These are phyloP conservation scores for Perccottus glenii DNA, from an alignment of 2,113 vertebrate species.

Conservation along the genomic window DNA sequence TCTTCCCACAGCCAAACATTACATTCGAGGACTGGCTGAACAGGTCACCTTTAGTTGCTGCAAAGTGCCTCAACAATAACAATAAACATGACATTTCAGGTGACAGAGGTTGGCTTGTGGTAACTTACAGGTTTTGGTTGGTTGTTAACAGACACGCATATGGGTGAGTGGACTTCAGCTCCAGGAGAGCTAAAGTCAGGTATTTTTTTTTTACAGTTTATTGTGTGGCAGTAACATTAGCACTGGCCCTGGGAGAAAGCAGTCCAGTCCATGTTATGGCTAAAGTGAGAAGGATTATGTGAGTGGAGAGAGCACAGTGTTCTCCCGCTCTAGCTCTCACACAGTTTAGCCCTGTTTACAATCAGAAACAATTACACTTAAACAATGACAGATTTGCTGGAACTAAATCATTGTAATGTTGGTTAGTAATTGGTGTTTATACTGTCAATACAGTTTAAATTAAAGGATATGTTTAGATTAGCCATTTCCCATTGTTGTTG, in stretches of 20 bases:
- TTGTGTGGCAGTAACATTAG: slow-evolving; percentile 51
- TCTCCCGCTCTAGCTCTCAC: slow-evolving; percentile 47
- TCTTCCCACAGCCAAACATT: not conserved
- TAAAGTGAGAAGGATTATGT: slow-evolving; percentile 69
- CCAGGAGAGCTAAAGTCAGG: no score
- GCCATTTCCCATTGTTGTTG: not conserved
- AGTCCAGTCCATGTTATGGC: slow-evolving; percentile 54
- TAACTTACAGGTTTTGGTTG: slow-evolving; percentile 19
- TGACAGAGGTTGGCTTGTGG: slow-evolving; percentile 21
- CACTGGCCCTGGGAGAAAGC: slow-evolving; percentile 43
- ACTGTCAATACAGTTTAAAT: no score
- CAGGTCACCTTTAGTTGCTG: slow-evolving; percentile 47
- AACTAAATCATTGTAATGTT: not conserved
- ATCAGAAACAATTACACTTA: slow-evolving; percentile 13
- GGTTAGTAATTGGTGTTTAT: no score
- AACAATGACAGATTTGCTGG: slow-evolving; percentile 18
- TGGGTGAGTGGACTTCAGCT: slow-evolving; percentile 61
- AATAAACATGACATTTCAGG: slow-evolving; percentile 48
- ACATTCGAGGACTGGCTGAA: not conserved
- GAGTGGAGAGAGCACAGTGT: slow-evolving; percentile 65
- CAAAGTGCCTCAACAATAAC: slow-evolving; percentile 31
- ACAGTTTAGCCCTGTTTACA: slow-evolving; percentile 54
- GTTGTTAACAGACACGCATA: slow-evolving; percentile 34
- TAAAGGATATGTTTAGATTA: not conserved
- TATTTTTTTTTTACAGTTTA: slow-evolving; percentile 39